A percentile compares a stretch with the other conserved stretches of the same genome.
These are phyloP conservation scores for Stenolophus ochropezus DNA, from an alignment of 2,888 invertebrate genomes.

Conservation along the genomic window DNA sequence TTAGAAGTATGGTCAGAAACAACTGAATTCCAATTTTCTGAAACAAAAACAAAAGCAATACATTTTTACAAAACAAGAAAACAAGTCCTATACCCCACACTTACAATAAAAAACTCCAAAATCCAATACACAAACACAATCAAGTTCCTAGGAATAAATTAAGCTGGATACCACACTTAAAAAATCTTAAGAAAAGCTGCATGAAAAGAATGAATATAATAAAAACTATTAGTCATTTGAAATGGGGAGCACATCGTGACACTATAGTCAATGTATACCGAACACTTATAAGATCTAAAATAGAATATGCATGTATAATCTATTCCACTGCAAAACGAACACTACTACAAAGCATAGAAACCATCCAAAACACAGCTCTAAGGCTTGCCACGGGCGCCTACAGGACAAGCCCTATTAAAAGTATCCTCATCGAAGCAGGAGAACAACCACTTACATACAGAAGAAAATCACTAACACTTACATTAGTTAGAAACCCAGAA, in stretches of 20 bases:
- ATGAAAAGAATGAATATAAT: not conserved
- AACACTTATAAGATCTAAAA: slow-evolving; percentile 11
- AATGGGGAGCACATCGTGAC: not conserved
- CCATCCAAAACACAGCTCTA: not conserved
- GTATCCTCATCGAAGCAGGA: not conserved
- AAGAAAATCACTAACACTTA: not conserved
- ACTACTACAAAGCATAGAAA: not conserved
- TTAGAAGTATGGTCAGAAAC: slow-evolving; percentile 22
- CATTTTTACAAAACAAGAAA: slow-evolving; percentile 16
- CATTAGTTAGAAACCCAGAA: not conserved
- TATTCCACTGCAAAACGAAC: slow-evolving; percentile 6
- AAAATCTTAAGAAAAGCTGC: not conserved
- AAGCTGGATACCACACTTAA: not conserved
- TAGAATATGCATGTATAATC: slow-evolving; percentile 35
- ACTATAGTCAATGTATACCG: not conserved
- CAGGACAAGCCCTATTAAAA: slow-evolving; percentile 14
- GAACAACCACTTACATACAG: not conserved
- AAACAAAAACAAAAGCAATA: slow-evolving; percentile 42
- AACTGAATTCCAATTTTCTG: slow-evolving; percentile 57
- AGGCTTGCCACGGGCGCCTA: slow-evolving; percentile 9
- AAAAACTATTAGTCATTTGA: not conserved
- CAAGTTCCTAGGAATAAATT: not conserved
- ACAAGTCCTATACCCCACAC: not conserved
- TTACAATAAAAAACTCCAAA: not conserved
- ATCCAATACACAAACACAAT: not conserved